Base-by-base conservation (phyloP, 2,797 vertebrate genomes). In the Mormyrus proboscirostris region DNA sequence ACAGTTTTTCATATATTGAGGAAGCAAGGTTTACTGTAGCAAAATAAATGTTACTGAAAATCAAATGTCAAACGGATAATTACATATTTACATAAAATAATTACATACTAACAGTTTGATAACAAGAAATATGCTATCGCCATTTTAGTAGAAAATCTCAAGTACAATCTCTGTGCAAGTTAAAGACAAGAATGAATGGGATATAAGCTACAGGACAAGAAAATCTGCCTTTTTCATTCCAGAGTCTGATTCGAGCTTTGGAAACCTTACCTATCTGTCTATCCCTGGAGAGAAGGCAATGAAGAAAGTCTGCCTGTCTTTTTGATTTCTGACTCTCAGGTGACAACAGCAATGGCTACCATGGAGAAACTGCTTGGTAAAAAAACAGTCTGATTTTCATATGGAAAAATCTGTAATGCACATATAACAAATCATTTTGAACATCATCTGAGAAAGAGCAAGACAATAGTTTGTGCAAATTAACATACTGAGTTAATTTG, bases 281-380 rank as follows among this genome's bases (percentile, higher is more conserved):
- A 49, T 38, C 47, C 65, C 89, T 16, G 25, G 25, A 51, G 73
- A 79, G 83, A 53, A 49, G 22, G 47, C 19, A 47, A 14, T 41
- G 16, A 47, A 12, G 16, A 19, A 25, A 69, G n/a, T 53, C 14
- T 86, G 8, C 38, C 57, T 38, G 38, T 25, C 33, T 87, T 29
- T 89, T n/a, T 22, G 8, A n/a, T 87, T 38, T 73, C 84, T 86
- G 65, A 53, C 59, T 86, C 84, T 73, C 84, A 73, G 89, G 7
- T 86, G 84, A 73, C 62, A 16, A 51, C 86, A 7, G 44, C 47
- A 89, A 38, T 85, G 59, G 47, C 19, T 53, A 59, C 59, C 33
- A 16, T 16, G 84, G 41, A 85, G 51, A 65, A 55, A 86, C 73
- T 62, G 25, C 33, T 51, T 47, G 55, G 57, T 89, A 33, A 62